These are phyloP conservation scores for Alligator sinensis DNA, from an alignment of 2,113 vertebrate species.

Conservation along the genomic window DNA sequence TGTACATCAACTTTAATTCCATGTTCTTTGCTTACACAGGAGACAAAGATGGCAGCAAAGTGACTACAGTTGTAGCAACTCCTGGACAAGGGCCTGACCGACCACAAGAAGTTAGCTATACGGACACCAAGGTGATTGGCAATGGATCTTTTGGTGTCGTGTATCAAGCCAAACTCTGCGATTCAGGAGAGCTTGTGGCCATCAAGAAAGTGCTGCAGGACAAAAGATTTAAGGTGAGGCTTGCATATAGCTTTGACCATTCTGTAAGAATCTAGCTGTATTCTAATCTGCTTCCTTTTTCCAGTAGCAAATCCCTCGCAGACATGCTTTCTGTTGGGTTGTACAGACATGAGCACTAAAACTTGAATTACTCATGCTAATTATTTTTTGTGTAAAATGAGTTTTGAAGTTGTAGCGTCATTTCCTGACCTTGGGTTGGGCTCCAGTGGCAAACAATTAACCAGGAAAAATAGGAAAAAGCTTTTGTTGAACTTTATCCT, in stretches of 20 bases:
- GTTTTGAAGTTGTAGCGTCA: neutral
- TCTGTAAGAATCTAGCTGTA: neutral
- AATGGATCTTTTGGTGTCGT: slow-evolving; percentile 99
- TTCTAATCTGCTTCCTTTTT: neutral
- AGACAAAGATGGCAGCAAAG: slow-evolving; percentile 99
- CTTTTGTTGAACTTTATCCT: neutral
- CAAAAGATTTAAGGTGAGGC: slow-evolving; percentile 98
- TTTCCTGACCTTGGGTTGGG: neutral
- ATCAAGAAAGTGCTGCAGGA: slow-evolving; percentile 99
- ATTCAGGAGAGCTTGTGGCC: slow-evolving; percentile 97
- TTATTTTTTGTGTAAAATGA: slow-evolving; percentile 30
- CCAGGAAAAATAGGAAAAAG: neutral
- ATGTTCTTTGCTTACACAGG: slow-evolving; percentile 74
- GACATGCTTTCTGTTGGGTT: neutral
- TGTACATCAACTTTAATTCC: slow-evolving; percentile 23
- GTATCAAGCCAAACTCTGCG: slow-evolving; percentile 98
- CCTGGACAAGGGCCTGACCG: slow-evolving; percentile 97
- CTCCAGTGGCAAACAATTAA: neutral
- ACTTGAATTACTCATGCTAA: neutral
- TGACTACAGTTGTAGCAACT: slow-evolving; percentile 98
- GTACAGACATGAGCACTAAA: neutral
- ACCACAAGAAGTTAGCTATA: slow-evolving; percentile 99
- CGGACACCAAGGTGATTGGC: slow-evolving; percentile 98
- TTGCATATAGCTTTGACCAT: neutral
- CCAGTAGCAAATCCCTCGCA: neutral